phyloP scores from a whole-genome alignment of 2,888 invertebrate species.

The Drosophila seclusa region DNA sequence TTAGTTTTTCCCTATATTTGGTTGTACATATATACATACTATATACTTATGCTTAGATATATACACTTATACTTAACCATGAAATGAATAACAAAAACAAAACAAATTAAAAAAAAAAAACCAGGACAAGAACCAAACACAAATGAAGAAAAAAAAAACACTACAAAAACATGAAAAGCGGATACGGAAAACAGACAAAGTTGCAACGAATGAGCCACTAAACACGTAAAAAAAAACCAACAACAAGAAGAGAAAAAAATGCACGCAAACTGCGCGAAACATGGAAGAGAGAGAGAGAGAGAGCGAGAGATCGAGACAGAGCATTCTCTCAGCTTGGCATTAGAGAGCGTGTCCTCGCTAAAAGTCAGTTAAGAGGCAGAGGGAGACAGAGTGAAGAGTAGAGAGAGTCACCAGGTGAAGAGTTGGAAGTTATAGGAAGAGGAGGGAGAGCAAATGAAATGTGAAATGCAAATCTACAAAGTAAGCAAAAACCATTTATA shows the following conservation, averaged over 20 bases:
- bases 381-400: not conserved
- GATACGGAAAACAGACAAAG: conserved; percentile 75
- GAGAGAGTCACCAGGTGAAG: not conserved
- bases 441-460: conserved; percentile 21
- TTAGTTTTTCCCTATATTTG: not conserved
- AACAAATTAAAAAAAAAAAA: conserved; percentile 5
- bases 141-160: conserved; percentile 27
- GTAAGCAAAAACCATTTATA: conserved; percentile 8
- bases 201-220: conserved; percentile 76
- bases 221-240: conserved; percentile 14
- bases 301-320: not conserved
- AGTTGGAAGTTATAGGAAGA: conserved; percentile 1
- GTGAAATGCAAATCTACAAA: conserved; percentile 25
- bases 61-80: conserved; percentile 52
- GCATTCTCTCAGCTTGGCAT: not conserved
- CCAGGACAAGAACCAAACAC: conserved; percentile 28
- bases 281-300: not conserved
- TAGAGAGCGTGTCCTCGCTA: not conserved
- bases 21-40: conserved; percentile 7
- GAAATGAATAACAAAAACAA: conserved; percentile 32
- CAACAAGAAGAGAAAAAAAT: conserved; percentile 7
- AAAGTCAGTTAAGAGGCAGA: not conserved
- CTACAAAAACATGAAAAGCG: conserved; percentile 29
- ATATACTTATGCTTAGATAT: conserved; percentile 16
- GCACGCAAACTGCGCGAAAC: not conserved